Conservation (phyloP, 2,888 invertebrate genomes). For the Sphecodes monilicornis region DNA sequence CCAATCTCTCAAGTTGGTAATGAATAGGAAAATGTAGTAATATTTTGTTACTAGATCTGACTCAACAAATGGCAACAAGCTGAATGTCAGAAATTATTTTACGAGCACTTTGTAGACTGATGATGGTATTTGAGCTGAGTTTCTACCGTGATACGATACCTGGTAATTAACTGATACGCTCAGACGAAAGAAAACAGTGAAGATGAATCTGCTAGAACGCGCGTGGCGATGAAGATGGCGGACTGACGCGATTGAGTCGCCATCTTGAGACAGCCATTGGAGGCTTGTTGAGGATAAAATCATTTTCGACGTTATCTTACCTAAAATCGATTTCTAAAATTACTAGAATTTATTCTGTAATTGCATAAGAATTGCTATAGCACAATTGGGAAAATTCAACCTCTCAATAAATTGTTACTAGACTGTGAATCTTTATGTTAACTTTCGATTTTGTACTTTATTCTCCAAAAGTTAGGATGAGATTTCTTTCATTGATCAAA, state of each 20-base stretch:
- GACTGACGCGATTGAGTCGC: background rate
- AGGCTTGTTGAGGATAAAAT: background rate
- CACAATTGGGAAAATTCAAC: background rate
- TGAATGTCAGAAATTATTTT: background rate
- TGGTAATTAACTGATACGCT: background rate
- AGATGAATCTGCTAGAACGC: background rate
- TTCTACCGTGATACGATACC: background rate
- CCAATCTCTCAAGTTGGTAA: background rate
- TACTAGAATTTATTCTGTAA: background rate
- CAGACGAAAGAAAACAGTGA: background rate
- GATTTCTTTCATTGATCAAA: background rate
- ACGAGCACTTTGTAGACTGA: background rate
- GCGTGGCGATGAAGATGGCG: background rate
- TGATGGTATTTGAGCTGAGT: background rate
- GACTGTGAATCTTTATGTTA: background rate
- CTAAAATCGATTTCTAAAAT: background rate
- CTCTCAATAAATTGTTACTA: background rate
- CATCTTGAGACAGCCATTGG: background rate
- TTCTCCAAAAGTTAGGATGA: background rate
- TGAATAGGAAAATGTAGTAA: conserved; percentile 20
- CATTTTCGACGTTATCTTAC: background rate
- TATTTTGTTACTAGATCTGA: background rate
- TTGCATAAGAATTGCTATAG: background rate
- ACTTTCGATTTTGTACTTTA: background rate
- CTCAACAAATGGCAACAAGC: background rate